A percentile compares a stretch with the other conserved stretches of the same genome.
phyloP scores from a whole-genome alignment of 2,888 invertebrate genomes.

The Gnatocerus cornutus region DNA sequence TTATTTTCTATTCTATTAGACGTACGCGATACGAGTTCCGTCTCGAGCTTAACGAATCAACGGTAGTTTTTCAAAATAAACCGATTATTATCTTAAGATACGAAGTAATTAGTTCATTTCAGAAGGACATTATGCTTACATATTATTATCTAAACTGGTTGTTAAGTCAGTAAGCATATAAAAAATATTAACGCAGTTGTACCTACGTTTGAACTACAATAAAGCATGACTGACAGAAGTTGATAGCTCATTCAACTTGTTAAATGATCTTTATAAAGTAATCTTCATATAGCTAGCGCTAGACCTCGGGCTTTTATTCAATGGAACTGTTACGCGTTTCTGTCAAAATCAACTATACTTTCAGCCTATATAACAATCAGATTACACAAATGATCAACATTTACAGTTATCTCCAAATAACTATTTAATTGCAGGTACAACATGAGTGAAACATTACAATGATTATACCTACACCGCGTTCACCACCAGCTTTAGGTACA shows the following conservation, averaged over 20 bases:
- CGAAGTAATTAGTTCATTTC: too few species aligned
- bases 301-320: constrained; percentile 36
- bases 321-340: constrained; percentile 41
- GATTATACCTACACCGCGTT: too few species aligned
- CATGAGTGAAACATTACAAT: constrained; percentile 14
- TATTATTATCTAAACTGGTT: constrained; percentile 6
- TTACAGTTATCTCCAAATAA: constrained; percentile 13
- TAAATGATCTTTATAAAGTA: constrained; percentile 49
- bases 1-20: constrained; percentile 54
- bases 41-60: too few species aligned
- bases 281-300: constrained; percentile 31
- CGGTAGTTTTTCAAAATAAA: too few species aligned
- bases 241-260: constrained; percentile 47
- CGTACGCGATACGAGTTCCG: not conserved
- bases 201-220: constrained; percentile 38
- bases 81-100: too few species aligned
- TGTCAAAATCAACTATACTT: constrained; percentile 41
- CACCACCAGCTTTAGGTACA: too few species aligned
- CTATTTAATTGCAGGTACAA: constrained; percentile 9
- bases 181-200: constrained; percentile 41
- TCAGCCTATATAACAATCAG: constrained; percentile 24
- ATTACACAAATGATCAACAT: constrained; percentile 34
- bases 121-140: not conserved
- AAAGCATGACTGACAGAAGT: constrained; percentile 48
- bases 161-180: constrained; percentile 30